Base-by-base conservation (phyloP, 2,113 vertebrate species). In the Eulemur rufifrons region DNA sequence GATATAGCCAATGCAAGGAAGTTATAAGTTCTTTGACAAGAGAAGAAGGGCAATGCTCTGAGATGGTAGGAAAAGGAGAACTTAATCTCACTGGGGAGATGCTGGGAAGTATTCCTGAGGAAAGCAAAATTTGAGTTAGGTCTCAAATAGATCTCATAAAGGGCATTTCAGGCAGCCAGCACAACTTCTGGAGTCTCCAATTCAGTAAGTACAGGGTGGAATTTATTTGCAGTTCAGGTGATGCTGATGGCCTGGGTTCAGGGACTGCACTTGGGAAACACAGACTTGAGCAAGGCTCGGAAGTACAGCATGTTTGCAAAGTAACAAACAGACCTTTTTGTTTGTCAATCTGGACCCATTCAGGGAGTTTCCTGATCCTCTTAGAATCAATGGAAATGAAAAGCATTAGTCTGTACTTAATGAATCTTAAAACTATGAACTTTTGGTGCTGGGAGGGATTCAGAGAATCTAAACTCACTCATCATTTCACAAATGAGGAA, bases 311-410 rank as follows among this genome's bases (percentile, higher is more conserved):
- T 61, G 74, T 83, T 66, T 86, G 29, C 34, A 83, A 86, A 90
- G 37, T 47, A 76, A 59, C 34, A 85, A 59, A 69, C 9, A 83
- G 47, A 69, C 61, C 10, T n/a, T 96, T 90, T 80, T 81, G 77
- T 94, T 89, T 92, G 61, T 94, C 80, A 14, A 2, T 86, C 71
- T 78, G 56, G 21, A 69, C 39, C 34, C 34, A 78, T 95, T 97
- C 52, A 76, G 25, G 91, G 80, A 37, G 59, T 63, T 97, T 95
- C 54, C 77, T 61, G 17, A 6, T 66, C 61, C 66, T 95, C 92
- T 97, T 95, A 85, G 4, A 96, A 76, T 85, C 29, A 86, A 88
- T 87, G 94, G 94, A 96, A 97, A 63, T 37, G 63, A 96, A 18
- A 61, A 77, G 45, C 39, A 0, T 5, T 34, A 86, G 69, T 56